Evolutionary conservation across 1,140 invertebrate genomes (phyloP).

Genomic region (Alviniconcha marisindica): DNA sequence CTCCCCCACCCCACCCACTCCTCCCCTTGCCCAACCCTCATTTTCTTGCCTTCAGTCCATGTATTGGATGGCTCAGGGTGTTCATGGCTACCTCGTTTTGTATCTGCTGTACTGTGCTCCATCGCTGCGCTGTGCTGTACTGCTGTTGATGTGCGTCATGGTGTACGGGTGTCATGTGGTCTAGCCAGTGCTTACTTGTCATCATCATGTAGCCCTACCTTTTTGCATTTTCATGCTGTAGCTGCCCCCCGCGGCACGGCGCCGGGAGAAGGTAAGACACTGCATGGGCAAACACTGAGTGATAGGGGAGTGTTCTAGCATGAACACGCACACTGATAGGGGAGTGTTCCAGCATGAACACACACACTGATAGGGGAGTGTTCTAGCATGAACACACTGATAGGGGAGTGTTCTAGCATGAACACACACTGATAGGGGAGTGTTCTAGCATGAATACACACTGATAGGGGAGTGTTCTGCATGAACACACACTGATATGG

Average conservation of each 20-base stretch:
- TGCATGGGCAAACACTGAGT: background rate
- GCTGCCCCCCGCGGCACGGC: constrained; percentile 58
- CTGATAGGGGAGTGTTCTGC: too few species aligned
- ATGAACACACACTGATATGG: too few species aligned
- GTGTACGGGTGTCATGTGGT: background rate
- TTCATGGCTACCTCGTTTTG: background rate
- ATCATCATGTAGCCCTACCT: too few species aligned
- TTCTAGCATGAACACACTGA: too few species aligned
- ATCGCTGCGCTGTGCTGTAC: background rate
- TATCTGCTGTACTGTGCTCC: background rate
- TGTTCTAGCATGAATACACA: too few species aligned
- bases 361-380: too few species aligned
- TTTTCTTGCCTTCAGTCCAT: constrained; percentile 18
- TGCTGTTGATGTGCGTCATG: background rate
- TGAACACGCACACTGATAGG: too few species aligned
- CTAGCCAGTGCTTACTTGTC: background rate
- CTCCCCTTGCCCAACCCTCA: background rate
- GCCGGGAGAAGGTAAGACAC: constrained; percentile 61
- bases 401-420: too few species aligned
- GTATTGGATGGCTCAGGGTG: constrained; percentile 18
- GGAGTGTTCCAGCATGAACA: too few species aligned
- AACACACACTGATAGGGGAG: too few species aligned
- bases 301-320: background rate
- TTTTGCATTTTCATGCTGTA: constrained; percentile 30
- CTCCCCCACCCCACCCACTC: background rate